Conservation (phyloP, 2,888 invertebrate species). For the Endotricha flammealis region DNA sequence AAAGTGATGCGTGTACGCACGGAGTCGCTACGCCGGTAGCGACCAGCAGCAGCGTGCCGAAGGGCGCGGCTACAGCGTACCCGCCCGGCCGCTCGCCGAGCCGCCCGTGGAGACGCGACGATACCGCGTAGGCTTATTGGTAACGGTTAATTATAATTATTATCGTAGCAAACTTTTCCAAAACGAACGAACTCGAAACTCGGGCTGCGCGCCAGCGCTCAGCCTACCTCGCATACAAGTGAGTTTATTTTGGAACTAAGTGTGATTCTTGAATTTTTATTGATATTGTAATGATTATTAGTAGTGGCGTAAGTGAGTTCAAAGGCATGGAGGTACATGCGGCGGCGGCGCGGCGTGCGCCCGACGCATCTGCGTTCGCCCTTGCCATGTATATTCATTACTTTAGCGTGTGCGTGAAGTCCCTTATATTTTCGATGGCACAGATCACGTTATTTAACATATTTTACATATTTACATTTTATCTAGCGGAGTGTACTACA, state of each 20-base stretch:
- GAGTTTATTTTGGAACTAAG: conserved; percentile 87
- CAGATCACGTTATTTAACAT: conserved; percentile 75
- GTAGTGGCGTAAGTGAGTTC: conserved; percentile 75
- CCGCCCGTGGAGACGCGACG: conserved; percentile 68
- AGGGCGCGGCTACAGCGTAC: conserved; percentile 16
- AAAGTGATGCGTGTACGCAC: conserved; percentile 15
- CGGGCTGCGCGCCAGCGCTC: conserved; percentile 77
- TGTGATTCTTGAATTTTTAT: conserved; percentile 84
- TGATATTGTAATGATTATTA: conserved; percentile 78
- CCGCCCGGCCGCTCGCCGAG: conserved; percentile 21
- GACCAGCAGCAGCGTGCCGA: conserved; percentile 14
- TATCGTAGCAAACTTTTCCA: conserved; percentile 79
- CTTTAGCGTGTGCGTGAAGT: conserved; percentile 72
- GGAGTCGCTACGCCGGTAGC: conserved; percentile 15
- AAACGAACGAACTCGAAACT: conserved; percentile 80
- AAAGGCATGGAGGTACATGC: conserved; percentile 55
- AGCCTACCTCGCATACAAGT: conserved; percentile 86
- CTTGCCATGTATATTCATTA: conserved; percentile 48
- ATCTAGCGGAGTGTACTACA: conserved; percentile 77
- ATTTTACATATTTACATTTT: conserved; percentile 78
- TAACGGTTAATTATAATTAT: conserved; percentile 77
- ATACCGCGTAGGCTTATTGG: conserved; percentile 76
- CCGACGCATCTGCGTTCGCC: conserved; percentile 23
- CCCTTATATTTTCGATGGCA: conserved; percentile 75
- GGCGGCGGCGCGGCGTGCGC: conserved; percentile 29